phyloP scores from a whole-genome alignment of 2,113 vertebrate species.

The Menura novaehollandiae region DNA sequence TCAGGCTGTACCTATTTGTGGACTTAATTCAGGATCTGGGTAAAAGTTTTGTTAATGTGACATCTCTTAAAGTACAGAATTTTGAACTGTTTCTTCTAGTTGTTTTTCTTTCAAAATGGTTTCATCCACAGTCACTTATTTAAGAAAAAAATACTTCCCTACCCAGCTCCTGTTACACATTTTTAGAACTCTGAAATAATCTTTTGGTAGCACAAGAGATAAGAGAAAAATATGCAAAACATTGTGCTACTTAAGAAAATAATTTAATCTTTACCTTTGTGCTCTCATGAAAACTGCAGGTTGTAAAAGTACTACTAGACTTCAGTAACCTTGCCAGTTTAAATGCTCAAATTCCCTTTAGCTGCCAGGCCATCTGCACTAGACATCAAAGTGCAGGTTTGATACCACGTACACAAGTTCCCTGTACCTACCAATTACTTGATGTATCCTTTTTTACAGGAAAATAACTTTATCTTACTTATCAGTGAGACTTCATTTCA shows the following conservation, averaged over 20 bases:
- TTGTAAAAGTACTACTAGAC: not conserved
- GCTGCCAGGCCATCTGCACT: not conserved
- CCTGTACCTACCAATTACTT: not conserved
- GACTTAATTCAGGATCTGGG: not conserved
- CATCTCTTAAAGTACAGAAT: not conserved
- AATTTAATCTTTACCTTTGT: not conserved
- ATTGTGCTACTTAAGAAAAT: not conserved
- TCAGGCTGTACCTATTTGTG: not conserved
- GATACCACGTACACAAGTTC: fast-evolving
- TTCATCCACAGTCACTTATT: not conserved
- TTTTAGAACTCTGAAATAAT: not conserved
- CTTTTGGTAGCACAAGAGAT: not conserved
- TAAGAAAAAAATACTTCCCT: not conserved
- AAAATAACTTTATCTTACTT: not conserved
- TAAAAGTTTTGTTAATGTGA: not conserved
- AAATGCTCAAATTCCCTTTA: not conserved
- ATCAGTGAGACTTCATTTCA: not conserved
- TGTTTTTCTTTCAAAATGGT: not conserved
- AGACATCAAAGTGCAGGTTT: not conserved
- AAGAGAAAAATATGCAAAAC: not conserved
- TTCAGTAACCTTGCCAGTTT: not conserved
- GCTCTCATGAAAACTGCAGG: not conserved
- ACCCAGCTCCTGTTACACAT: not conserved
- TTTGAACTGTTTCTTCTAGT: not conserved
- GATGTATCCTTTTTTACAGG: not conserved